A percentile compares a stretch with the other conserved stretches of the same genome.
Evolutionary conservation across 2,888 invertebrate species (phyloP).

Genomic region (Lapara coniferarum): DNA sequence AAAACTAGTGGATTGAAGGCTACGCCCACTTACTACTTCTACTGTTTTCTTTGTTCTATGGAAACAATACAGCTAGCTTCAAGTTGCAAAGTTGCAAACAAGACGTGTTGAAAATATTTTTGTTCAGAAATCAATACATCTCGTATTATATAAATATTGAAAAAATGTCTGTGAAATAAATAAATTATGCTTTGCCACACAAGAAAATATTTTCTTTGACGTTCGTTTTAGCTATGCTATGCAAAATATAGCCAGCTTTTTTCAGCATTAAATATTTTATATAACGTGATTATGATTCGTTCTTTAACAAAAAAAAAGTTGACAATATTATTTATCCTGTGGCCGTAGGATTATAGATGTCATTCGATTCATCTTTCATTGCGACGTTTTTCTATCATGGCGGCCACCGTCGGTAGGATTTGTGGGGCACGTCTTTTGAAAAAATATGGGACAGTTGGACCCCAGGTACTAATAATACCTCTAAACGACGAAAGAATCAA

Average conservation of each 20-base stretch:
- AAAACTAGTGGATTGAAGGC: too few relatives aligned
- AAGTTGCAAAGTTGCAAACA: neutral
- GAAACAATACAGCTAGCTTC: too few relatives aligned
- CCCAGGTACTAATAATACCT: slow-evolving; percentile 85
- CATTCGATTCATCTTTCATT: slow-evolving; percentile 70
- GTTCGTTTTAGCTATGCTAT: neutral
- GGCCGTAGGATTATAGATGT: slow-evolving; percentile 63
- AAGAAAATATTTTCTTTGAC: too few relatives aligned
- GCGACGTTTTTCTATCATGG: slow-evolving; percentile 89
- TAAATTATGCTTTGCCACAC: too few relatives aligned
- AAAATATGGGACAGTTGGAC: slow-evolving; percentile 87
- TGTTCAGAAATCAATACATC: neutral
- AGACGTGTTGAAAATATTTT: neutral
- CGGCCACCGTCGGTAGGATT: slow-evolving; percentile 93
- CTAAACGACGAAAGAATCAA: slow-evolving; percentile 46
- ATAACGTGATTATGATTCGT: too few relatives aligned
- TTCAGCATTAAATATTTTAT: too few relatives aligned
- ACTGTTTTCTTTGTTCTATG: too few relatives aligned
- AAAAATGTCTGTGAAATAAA: too few relatives aligned
- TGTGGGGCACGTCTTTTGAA: slow-evolving; percentile 92
- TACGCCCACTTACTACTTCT: too few relatives aligned
- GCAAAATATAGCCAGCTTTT: neutral
- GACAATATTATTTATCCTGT: slow-evolving; percentile 41
- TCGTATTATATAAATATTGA: neutral
- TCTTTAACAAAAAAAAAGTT: neutral